These are phyloP conservation scores for Maconellicoccus hirsutus DNA, from an alignment of 1,140 invertebrate genomes.

Conservation along the genomic window DNA sequence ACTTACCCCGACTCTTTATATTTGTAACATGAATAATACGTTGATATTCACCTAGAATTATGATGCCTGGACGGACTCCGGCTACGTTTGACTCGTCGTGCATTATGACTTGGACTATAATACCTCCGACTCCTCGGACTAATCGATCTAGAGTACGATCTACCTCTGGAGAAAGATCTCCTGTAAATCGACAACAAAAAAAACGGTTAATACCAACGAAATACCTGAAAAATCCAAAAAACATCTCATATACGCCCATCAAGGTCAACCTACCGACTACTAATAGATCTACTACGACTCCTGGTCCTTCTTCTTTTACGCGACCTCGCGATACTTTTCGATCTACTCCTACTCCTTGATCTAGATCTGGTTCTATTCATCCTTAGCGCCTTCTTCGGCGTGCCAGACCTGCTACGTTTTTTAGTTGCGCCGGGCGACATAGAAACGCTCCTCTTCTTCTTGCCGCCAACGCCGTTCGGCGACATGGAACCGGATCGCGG, in stretches of 20 bases:
- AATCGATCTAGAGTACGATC: conserved; percentile 20
- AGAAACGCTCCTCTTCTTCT: background rate
- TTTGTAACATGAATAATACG: too few relatives aligned
- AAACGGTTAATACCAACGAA: background rate
- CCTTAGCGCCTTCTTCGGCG: background rate
- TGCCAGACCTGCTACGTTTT: background rate
- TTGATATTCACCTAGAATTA: background rate
- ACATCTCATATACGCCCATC: background rate
- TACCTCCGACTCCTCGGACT: conserved; percentile 30
- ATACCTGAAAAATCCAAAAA: background rate
- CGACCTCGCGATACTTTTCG: conserved; percentile 10
- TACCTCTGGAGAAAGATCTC: background rate
- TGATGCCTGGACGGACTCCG: background rate
- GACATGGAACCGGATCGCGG: background rate
- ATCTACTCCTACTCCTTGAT: conserved; percentile 26
- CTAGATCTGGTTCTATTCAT: background rate
- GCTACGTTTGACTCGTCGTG: background rate
- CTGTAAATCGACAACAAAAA: background rate
- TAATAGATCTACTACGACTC: background rate
- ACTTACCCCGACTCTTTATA: too few relatives aligned
- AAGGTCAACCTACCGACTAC: background rate
- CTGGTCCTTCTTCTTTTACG: background rate
- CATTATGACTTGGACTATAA: background rate
- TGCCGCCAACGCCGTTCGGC: background rate
- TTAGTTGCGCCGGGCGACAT: background rate